Percentiles rank a stretch among this genome's conserved stretches.
phyloP scores from a whole-genome alignment of 2,888 invertebrate genomes.

The Drosophila suboccidentalis region DNA sequence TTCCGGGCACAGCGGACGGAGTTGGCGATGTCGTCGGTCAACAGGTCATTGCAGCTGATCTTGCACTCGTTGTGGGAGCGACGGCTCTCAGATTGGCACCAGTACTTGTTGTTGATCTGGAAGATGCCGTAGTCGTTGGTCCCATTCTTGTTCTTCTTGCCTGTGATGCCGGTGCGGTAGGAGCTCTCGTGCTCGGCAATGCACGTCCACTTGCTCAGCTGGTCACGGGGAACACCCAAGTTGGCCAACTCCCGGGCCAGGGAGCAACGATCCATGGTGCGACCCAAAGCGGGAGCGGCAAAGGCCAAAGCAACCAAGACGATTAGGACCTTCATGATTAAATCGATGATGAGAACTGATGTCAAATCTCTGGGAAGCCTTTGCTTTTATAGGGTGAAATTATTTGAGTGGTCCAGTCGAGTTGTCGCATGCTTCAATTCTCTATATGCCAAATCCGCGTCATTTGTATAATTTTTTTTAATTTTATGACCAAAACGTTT shows the following conservation, averaged over 20 bases:
- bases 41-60: conserved; percentile 68
- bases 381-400: conserved; percentile 35
- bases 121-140: conserved; percentile 84
- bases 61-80: conserved; percentile 75
- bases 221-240: conserved; percentile 63
- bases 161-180: conserved; percentile 85
- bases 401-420: not conserved
- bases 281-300: conserved; percentile 58
- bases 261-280: conserved; percentile 67
- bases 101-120: conserved; percentile 83
- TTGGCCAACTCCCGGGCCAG: conserved; percentile 71
- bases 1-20: conserved; percentile 77
- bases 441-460: not conserved
- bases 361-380: not conserved
- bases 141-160: conserved; percentile 86
- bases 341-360: conserved; percentile 37
- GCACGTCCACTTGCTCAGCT: conserved; percentile 71
- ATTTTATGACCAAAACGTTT: not conserved
- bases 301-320: conserved; percentile 52
- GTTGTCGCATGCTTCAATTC: conserved; percentile 3
- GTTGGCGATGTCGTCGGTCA: conserved; percentile 73
- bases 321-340: conserved; percentile 49
- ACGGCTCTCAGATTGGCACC: conserved; percentile 76
- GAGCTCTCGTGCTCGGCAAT: conserved; percentile 70
- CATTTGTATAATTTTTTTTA: not conserved